These are phyloP conservation scores for Acronicta aceris DNA, from an alignment of 2,888 invertebrate species.

Conservation along the genomic window DNA sequence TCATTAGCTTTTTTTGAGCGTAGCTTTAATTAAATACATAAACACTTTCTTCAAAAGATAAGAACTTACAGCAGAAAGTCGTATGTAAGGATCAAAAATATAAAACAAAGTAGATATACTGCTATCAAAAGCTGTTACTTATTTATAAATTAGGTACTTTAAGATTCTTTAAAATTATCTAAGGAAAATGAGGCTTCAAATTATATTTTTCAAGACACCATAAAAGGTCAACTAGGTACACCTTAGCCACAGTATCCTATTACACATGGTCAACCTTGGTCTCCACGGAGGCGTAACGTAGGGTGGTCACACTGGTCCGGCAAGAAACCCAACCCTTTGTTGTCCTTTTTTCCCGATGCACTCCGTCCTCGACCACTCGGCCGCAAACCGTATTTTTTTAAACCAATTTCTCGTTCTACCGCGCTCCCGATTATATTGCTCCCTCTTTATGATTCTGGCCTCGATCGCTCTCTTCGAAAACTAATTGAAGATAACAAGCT, in stretches of 20 bases:
- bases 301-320: conserved; percentile 57
- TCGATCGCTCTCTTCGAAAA: conserved; percentile 77
- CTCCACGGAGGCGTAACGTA: conserved; percentile 48
- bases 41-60: too few species aligned
- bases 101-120: too few species aligned
- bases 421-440: conserved; percentile 70
- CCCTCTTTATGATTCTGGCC: conserved; percentile 77
- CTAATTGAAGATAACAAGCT: conserved; percentile 85
- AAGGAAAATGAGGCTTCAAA: neutral
- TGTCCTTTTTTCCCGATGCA: conserved; percentile 59
- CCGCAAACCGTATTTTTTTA: conserved; percentile 69
- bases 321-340: conserved; percentile 70
- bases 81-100: too few species aligned
- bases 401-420: conserved; percentile 72
- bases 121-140: too few species aligned
- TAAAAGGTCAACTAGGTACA: conserved; percentile 7
- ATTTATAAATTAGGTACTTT: too few species aligned
- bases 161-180: too few species aligned
- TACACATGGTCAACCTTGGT: conserved; percentile 38
- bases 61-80: too few species aligned
- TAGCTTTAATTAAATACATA: neutral
- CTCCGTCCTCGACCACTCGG: conserved; percentile 56
- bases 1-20: neutral
- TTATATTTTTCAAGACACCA: conserved; percentile 3
- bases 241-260: conserved; percentile 24